These are phyloP conservation scores for Cephus cinctus DNA, from an alignment of 1,140 invertebrate genomes.

Conservation along the genomic window DNA sequence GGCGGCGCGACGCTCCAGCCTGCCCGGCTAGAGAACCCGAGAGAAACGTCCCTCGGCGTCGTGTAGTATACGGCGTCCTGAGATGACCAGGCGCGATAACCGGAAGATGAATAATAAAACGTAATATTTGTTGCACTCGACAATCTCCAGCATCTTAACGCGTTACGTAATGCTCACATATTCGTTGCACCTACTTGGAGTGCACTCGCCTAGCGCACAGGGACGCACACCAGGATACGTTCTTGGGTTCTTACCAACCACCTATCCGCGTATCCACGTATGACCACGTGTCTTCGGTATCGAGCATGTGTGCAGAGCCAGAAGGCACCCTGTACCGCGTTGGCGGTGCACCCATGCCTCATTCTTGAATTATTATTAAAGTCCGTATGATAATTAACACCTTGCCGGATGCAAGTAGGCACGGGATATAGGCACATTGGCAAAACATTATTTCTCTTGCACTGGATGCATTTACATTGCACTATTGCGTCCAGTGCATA, in stretches of 20 bases:
- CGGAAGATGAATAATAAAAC: slow-evolving; percentile 37
- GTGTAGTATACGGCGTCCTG: too few relatives aligned
- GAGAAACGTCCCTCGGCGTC: background rate
- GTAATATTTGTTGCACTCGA: slow-evolving; percentile 38
- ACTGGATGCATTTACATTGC: too few relatives aligned
- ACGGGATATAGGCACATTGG: too few relatives aligned
- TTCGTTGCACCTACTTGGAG: slow-evolving; percentile 15
- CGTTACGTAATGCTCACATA: slow-evolving; percentile 38
- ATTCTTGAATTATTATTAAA: slow-evolving; percentile 25
- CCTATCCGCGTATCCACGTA: background rate
- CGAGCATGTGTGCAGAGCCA: background rate
- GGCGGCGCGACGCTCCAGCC: too few relatives aligned
- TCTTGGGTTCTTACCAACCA: too few relatives aligned
- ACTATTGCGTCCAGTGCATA: too few relatives aligned
- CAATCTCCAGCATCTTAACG: slow-evolving; percentile 37
- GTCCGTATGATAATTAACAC: slow-evolving; percentile 17
- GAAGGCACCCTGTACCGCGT: slow-evolving; percentile 8
- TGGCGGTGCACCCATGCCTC: slow-evolving; percentile 24
- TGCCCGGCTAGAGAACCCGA: background rate
- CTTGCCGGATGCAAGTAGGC: slow-evolving; percentile 18
- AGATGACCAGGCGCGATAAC: slow-evolving; percentile 34
- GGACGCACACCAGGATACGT: background rate
- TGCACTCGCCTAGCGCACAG: background rate
- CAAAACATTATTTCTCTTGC: too few relatives aligned
- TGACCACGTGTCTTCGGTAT: background rate